Percentiles rank a stretch among this genome's conserved stretches.
Evolutionary conservation across 2,797 vertebrate species (phyloP).

Genomic region (Botia kubotai): DNA sequence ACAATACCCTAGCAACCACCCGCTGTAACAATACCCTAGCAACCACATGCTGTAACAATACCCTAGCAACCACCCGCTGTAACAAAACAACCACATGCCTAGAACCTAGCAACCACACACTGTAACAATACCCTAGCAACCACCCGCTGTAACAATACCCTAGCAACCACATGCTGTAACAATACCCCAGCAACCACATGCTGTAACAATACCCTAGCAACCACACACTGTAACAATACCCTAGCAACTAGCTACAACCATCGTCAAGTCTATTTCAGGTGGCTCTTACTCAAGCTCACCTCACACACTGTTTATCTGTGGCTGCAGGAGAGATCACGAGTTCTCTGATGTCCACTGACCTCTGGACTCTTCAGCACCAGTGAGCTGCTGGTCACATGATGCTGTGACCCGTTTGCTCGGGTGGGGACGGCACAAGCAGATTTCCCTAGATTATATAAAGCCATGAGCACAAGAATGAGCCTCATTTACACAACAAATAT

Average conservation of each 20-base stretch:
- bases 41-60: no score
- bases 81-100: no score
- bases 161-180: no score
- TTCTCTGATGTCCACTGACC: neutral
- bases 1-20: no score
- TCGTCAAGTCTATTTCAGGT: neutral
- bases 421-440: neutral
- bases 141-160: no score
- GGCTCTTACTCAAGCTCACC: neutral
- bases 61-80: no score
- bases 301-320: neutral
- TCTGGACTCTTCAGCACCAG: neutral
- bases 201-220: no score
- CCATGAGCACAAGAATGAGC: neutral
- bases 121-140: no score
- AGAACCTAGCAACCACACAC: no score
- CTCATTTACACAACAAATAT: neutral
- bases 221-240: no score
- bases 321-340: neutral
- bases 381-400: neutral
- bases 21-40: no score
- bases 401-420: neutral
- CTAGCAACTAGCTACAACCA: neutral
- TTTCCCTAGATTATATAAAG: neutral
- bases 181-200: no score